phyloP scores from a whole-genome alignment of 1,140 invertebrate genomes.

The Brachystomella parvula region DNA sequence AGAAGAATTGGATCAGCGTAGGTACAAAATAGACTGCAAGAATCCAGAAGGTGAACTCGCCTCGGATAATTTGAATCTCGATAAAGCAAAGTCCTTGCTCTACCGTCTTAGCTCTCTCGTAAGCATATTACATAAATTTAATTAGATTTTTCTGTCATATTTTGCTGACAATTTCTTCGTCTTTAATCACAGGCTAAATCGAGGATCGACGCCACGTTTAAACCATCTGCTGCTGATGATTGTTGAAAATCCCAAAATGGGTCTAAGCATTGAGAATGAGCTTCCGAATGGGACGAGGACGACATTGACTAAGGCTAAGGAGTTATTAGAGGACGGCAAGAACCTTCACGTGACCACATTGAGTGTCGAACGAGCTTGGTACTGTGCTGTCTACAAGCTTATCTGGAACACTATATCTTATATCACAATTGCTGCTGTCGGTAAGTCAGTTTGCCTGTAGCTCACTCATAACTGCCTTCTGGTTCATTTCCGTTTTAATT shows the following conservation, averaged over 20 bases:
- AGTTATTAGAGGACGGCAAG: neutral
- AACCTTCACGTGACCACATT: neutral
- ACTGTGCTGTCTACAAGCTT: neutral
- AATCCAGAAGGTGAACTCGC: constrained; percentile 2
- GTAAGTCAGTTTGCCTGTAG: too few relatives aligned
- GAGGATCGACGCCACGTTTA: constrained; percentile 13
- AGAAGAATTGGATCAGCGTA: constrained; percentile 16
- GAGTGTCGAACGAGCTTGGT: neutral
- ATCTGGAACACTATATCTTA: neutral
- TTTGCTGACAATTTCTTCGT: neutral
- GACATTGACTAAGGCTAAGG: neutral
- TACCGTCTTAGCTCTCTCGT: constrained; percentile 11
- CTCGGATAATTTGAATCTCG: neutral
- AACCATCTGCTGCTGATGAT: constrained; percentile 11
- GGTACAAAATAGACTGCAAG: neutral
- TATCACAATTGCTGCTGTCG: neutral
- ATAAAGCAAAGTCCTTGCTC: constrained; percentile 10
- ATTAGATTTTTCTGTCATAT: neutral
- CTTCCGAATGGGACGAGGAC: neutral
- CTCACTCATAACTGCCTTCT: neutral
- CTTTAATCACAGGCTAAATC: constrained; percentile 1
- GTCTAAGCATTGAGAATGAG: constrained; percentile 1
- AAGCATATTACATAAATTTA: neutral
- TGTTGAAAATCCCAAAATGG: constrained; percentile 16
- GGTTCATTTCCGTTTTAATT: neutral